phyloP scores from a whole-genome alignment of 92 coral and sea anemone genomes.

The Porites lobata region DNA sequence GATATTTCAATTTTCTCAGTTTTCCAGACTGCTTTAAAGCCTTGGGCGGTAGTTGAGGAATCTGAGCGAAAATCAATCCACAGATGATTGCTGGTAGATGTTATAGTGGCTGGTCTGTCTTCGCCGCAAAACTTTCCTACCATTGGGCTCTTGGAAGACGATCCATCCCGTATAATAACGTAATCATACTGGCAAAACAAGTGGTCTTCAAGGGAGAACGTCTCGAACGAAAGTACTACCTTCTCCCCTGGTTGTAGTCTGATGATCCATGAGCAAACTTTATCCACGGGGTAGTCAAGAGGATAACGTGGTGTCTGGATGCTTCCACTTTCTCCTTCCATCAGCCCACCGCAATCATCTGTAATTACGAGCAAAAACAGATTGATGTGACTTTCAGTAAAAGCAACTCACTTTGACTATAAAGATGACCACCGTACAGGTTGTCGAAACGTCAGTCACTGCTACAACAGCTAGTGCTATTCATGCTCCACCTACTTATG shows the following conservation, averaged over 20 bases:
- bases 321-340: conserved; percentile 38
- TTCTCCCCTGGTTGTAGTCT: conserved; percentile 45
- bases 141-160: conserved; percentile 59
- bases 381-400: not conserved
- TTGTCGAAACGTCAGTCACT: too few relatives aligned
- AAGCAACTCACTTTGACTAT: not conserved
- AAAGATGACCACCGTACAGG: not conserved
- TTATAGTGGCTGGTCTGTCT: conserved; percentile 65
- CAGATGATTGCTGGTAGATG: conserved; percentile 70
- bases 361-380: not conserved
- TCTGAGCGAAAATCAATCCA: conserved; percentile 80
- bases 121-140: conserved; percentile 87
- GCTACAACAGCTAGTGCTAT: too few relatives aligned
- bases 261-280: conserved; percentile 67
- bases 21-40: conserved; percentile 76
- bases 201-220: conserved; percentile 77
- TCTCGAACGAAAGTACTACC: conserved; percentile 77
- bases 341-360: conserved; percentile 59
- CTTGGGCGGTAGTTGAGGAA: conserved; percentile 56
- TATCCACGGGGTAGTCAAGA: conserved; percentile 50
- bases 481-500: too few relatives aligned
- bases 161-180: conserved; percentile 86
- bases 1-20: not conserved
- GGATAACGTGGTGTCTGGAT: conserved; percentile 74
- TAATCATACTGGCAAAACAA: conserved; percentile 83